A percentile compares a stretch with the other conserved stretches of the same genome.
Evolutionary conservation across 1,140 invertebrate species (phyloP).

Genomic region (Dryas iulia): DNA sequence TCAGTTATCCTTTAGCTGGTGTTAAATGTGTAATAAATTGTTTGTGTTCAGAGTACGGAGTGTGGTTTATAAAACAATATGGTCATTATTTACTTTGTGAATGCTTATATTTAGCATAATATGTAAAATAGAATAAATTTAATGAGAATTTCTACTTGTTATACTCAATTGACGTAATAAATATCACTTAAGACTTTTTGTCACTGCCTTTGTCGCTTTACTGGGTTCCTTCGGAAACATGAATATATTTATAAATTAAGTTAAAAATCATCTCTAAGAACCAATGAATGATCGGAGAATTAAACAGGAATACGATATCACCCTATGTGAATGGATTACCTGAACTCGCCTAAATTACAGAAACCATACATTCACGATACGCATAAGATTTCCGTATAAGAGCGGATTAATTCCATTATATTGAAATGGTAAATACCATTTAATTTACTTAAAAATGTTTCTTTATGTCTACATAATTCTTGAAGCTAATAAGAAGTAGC

Average conservation of each 20-base stretch:
- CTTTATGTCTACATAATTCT: not conserved
- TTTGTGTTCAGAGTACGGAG: not conserved
- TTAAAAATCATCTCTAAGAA: not conserved
- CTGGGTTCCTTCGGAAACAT: not conserved
- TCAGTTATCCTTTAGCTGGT: constrained; percentile 53
- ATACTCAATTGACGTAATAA: too few relatives aligned
- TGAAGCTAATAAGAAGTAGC: too few relatives aligned
- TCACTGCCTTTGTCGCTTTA: too few relatives aligned
- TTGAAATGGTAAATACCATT: constrained; percentile 19
- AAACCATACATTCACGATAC: constrained; percentile 76
- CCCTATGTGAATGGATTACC: constrained; percentile 64
- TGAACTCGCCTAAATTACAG: constrained; percentile 71
- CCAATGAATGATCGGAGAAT: not conserved
- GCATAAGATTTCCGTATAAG: constrained; percentile 65
- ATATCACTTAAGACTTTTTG: too few relatives aligned
- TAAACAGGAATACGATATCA: constrained; percentile 54
- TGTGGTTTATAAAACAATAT: not conserved
- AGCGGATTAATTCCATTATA: constrained; percentile 67
- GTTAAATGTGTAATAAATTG: constrained; percentile 23
- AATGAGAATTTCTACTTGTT: too few relatives aligned
- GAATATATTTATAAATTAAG: not conserved
- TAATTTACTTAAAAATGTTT: not conserved
- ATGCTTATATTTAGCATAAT: not conserved
- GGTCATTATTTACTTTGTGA: not conserved
- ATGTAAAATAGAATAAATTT: too few relatives aligned